Conservation (phyloP, 2,113 vertebrate species). For the Odobenus rosmarus region DNA sequence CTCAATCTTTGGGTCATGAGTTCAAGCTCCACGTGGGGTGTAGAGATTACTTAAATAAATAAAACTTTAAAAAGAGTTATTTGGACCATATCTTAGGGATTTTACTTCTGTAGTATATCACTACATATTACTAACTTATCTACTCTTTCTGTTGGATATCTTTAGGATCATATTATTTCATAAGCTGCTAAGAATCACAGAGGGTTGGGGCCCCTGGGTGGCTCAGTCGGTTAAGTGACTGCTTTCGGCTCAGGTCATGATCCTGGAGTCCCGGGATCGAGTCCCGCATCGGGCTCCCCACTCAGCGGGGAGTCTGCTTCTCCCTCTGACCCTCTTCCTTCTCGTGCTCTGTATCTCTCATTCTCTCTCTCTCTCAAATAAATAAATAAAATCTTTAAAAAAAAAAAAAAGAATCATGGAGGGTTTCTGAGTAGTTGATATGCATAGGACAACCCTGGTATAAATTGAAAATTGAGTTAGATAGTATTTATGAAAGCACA, state of each 20-base stretch:
- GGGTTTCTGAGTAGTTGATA: neutral
- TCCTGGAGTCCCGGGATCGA: no score
- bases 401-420: no score
- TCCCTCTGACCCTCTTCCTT: no score
- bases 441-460: neutral
- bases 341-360: no score
- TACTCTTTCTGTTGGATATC: neutral
- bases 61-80: neutral
- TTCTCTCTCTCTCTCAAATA: no score
- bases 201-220: no score
- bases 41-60: neutral
- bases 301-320: no score
- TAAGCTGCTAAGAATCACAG: neutral
- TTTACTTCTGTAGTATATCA: neutral
- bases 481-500: neutral
- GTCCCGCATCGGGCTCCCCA: no score
- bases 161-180: neutral
- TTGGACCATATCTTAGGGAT: neutral
- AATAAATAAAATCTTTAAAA: no score
- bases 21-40: neutral
- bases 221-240: no score
- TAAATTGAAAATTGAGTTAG: neutral
- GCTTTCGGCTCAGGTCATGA: no score
- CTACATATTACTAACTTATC: neutral
- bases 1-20: neutral